Evolutionary conservation across 2,888 invertebrate species (phyloP).

Genomic region (Dione juno): DNA sequence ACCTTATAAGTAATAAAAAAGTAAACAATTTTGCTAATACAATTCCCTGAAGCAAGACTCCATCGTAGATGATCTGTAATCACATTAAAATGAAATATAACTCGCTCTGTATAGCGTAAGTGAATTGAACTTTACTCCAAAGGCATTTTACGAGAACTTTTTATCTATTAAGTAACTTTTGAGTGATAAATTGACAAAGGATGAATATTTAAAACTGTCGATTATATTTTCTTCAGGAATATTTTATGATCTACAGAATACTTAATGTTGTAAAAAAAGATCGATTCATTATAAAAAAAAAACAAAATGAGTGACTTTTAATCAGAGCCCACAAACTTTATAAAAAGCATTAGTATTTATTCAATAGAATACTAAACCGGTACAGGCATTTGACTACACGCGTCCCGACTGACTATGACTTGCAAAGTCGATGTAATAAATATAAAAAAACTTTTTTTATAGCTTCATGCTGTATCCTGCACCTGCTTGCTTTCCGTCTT

Average conservation of each 20-base stretch:
- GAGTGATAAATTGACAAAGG: constrained; percentile 15
- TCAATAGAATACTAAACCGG: no score
- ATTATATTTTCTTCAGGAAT: background rate
- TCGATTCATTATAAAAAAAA: background rate
- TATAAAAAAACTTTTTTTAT: no score
- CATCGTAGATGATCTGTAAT: constrained; percentile 6
- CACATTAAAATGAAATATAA: constrained; percentile 10
- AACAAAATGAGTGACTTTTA: no score
- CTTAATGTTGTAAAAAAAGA: background rate
- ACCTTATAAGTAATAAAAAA: no score
- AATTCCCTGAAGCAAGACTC: background rate
- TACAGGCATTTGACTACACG: no score
- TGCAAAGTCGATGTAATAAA: no score
- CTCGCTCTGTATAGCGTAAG: constrained; percentile 8
- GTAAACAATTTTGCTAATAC: background rate
- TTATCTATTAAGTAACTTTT: constrained; percentile 14
- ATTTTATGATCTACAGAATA: background rate
- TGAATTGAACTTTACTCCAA: constrained; percentile 5
- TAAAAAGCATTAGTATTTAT: no score
- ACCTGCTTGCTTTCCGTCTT: no score
- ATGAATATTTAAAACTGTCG: background rate
- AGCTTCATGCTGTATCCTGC: no score
- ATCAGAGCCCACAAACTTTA: no score
- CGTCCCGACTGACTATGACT: no score
- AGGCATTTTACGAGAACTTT: background rate